Evolutionary conservation across 2,888 invertebrate species (phyloP), one percentile per base, ranked within the genome.

Genomic region (Ichneumoninae sp.): DNA sequence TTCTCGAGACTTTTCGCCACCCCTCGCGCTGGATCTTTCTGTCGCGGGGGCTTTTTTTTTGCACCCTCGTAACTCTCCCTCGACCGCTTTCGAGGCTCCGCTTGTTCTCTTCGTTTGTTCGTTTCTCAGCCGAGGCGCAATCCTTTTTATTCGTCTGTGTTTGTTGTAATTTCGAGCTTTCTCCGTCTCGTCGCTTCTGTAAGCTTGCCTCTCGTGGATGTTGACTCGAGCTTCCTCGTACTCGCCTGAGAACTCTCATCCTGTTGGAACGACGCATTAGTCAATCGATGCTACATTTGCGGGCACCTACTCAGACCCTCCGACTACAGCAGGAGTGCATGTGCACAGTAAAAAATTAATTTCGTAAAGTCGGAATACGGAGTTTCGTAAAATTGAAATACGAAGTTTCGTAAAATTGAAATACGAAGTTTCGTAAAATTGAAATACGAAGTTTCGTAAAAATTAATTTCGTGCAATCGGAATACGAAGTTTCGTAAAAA

Each of bases 81-180:
- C 52, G 63, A 44, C 33, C 33, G 33, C 71, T 78, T 50, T 63
- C 66, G 70, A 30, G 10, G 8, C 73, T 33, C 44, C 13, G 10
- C 44, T 44, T 44, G 22, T 36, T 47, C 47, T 50, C 36, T 60
- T 44, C 65, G 66, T 65, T 40, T 60, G n/a, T 40, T 26, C 52
- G 44, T 60, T 73, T 63, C 70, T 52, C 54, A 78, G 26, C 44
- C 44, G 69, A 44, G 52, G 63, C 79, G 69, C 60, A 71, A 65
- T 78, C 65, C 47, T 19, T 40, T 19, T 68, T 6, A 22, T 13
- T 19, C 33, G 22, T 47, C 30, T 65, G 36, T 57, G 22, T 57
- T 57, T 22, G 65, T 75, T 50, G 8, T 33, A 36, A 75, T 75
- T 47, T 33, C 19, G 36, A 44, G 22, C 50, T 60, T 16, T 74